phyloP scores from a whole-genome alignment of 53 echinoderm and acorn worm genomes.

The Holothuria leucospilota region DNA sequence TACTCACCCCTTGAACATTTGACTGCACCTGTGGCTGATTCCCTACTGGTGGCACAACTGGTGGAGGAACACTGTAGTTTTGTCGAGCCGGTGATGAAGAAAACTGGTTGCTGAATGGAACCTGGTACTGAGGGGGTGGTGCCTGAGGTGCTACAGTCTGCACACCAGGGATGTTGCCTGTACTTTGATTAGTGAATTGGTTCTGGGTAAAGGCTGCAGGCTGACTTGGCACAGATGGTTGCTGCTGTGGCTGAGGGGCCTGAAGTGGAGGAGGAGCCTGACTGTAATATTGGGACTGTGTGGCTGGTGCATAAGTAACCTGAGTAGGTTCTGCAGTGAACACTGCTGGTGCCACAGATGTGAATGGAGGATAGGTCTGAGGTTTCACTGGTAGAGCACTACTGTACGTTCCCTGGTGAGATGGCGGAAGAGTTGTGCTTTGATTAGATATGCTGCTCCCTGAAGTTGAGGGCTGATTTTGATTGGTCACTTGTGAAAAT shows the following conservation, averaged over 20 bases:
- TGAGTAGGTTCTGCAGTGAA: constrained; percentile 18
- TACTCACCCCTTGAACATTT: constrained; percentile 48
- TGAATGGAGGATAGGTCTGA: constrained; percentile 20
- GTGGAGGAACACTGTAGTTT: constrained; percentile 57
- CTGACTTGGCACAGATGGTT: constrained; percentile 7
- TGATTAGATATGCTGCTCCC: constrained; percentile 8
- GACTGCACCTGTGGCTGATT: constrained; percentile 53
- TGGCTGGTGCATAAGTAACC: constrained; percentile 4
- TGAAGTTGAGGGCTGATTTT: constrained; percentile 16
- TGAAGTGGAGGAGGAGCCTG: constrained; percentile 43
- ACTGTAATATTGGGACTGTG: not conserved
- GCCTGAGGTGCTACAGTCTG: constrained; percentile 50
- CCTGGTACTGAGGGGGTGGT: constrained; percentile 55
- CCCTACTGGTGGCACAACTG: constrained; percentile 36
- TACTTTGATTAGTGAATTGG: constrained; percentile 10
- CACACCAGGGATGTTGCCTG: constrained; percentile 1
- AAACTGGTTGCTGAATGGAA: constrained; percentile 44
- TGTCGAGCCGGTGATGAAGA: constrained; percentile 28
- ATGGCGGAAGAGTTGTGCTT: not conserved
- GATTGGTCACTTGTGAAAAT: not conserved
- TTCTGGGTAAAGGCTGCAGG: constrained; percentile 1
- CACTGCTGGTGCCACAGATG: constrained; percentile 26
- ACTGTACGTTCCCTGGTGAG: constrained; percentile 9
- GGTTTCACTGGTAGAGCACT: not conserved
- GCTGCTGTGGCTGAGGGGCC: constrained; percentile 30